Conservation (phyloP, 2,797 vertebrate species). For the Pangasius larnaudii region DNA sequence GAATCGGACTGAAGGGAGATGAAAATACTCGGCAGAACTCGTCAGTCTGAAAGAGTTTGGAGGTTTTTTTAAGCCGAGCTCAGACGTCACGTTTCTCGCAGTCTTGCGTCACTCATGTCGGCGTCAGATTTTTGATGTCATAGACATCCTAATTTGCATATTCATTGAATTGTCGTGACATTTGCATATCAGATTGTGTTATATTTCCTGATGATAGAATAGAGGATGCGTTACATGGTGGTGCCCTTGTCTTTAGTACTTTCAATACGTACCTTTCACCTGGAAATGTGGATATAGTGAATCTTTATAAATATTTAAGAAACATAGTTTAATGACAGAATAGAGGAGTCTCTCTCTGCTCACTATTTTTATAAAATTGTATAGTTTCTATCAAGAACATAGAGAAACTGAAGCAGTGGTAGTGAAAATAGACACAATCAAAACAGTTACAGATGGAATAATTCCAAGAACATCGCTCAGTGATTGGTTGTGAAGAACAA, state of each 20-base stretch:
- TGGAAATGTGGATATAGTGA: too few species aligned
- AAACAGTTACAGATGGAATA: neutral
- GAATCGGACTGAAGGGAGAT: slow-evolving; percentile 18
- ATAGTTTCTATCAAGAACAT: neutral
- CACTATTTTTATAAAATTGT: neutral
- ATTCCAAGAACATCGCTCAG: neutral
- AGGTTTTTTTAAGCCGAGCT: neutral
- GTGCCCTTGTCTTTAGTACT: too few species aligned
- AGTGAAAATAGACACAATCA: neutral
- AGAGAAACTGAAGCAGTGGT: neutral
- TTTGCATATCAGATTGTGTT: neutral
- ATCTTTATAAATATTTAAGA: too few species aligned
- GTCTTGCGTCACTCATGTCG: neutral
- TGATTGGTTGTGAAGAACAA: neutral
- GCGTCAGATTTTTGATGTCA: neutral
- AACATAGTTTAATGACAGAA: neutral
- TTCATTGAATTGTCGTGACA: neutral
- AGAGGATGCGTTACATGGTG: neutral
- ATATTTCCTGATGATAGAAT: neutral
- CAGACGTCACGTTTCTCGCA: neutral
- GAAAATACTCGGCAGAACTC: slow-evolving; percentile 10
- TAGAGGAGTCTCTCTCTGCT: neutral
- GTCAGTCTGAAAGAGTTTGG: neutral
- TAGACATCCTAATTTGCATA: neutral
- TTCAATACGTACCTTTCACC: too few species aligned